Conservation (phyloP, 2,888 invertebrate genomes). For the Archips crataeganus region DNA sequence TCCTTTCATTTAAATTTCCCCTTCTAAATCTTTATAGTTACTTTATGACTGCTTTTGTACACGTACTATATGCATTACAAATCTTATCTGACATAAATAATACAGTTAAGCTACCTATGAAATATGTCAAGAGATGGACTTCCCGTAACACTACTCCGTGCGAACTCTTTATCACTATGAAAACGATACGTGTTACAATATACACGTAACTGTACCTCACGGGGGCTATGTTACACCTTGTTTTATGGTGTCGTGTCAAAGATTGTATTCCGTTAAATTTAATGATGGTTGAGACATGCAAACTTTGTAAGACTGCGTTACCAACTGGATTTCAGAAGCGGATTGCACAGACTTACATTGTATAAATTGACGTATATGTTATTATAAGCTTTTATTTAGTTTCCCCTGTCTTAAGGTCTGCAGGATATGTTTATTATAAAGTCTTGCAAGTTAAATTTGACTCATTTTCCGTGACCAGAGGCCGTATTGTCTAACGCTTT, state of each 20-base stretch:
- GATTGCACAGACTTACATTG: no score
- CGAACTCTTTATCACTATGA: slow-evolving; percentile 21
- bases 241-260: neutral
- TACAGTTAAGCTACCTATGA: neutral
- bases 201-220: slow-evolving; percentile 15
- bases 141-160: slow-evolving; percentile 20
- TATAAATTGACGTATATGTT: no score
- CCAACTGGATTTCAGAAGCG: no score
- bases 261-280: neutral
- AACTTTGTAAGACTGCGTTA: neutral
- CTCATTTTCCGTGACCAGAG: no score
- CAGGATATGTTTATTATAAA: no score
- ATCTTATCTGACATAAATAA: neutral
- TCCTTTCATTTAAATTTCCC: no score
- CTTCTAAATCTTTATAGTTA: no score
- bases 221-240: neutral
- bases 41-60: no score
- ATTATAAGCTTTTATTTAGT: no score
- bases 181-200: slow-evolving; percentile 18
- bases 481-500: no score
- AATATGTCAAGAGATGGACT: slow-evolving; percentile 3
- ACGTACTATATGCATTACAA: neutral
- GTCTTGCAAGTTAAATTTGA: no score
- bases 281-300: neutral
- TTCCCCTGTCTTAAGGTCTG: no score